phyloP scores from a whole-genome alignment of 2,113 vertebrate species.

The Lanius ludovicianus region DNA sequence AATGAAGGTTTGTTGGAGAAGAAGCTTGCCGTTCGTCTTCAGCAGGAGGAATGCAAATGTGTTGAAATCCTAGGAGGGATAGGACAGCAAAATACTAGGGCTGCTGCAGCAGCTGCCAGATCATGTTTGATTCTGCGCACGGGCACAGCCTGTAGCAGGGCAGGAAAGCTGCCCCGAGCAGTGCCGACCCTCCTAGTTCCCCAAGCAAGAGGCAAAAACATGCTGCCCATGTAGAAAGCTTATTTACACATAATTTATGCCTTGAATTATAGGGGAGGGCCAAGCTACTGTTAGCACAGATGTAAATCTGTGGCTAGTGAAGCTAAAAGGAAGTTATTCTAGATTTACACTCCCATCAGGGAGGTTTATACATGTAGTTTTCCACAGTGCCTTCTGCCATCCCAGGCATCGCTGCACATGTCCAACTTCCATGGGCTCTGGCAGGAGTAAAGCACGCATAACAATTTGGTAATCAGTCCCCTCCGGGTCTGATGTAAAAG shows the following conservation, averaged over 20 bases:
- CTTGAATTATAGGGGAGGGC: neutral
- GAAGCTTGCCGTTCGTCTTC: conserved; percentile 36
- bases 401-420: neutral
- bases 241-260: neutral
- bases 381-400: neutral
- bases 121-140: conserved; percentile 9
- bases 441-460: neutral
- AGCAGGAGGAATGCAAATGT: conserved; percentile 36
- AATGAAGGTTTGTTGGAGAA: conserved; percentile 25
- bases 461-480: neutral
- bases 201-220: neutral
- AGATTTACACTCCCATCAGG: neutral
- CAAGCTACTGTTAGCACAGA: neutral
- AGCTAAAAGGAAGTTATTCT: conserved; percentile 35
- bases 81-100: neutral
- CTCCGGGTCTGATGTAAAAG: neutral
- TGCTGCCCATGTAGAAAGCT: neutral
- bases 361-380: neutral
- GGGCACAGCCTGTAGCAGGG: neutral
- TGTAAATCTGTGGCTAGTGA: conserved; percentile 24
- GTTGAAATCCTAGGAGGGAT: conserved; percentile 41
- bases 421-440: neutral
- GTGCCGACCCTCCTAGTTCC: neutral
- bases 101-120: conserved; percentile 38
- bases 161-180: neutral